Conservation (phyloP, 2,888 invertebrate genomes). For the Lasioglossum lativentre region DNA sequence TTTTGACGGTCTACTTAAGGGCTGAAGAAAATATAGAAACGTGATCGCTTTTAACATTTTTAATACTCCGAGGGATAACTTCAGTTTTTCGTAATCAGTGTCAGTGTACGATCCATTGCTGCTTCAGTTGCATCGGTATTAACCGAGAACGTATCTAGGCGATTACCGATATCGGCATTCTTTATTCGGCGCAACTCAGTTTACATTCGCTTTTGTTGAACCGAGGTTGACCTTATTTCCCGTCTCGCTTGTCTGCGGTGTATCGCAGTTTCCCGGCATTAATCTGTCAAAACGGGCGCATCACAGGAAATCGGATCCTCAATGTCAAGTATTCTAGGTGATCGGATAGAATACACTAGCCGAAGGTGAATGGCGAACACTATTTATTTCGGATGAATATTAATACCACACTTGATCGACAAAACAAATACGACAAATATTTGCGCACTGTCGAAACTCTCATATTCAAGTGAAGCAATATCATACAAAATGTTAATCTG, state of each 20-base stretch:
- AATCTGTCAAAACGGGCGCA: conserved; percentile 36
- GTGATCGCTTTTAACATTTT: not conserved
- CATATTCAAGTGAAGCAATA: not conserved
- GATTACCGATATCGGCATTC: conserved; percentile 32
- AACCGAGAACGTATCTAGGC: not conserved
- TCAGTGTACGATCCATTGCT: not conserved
- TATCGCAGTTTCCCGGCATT: conserved; percentile 16
- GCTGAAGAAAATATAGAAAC: not conserved
- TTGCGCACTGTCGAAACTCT: not conserved
- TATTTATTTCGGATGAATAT: not conserved
- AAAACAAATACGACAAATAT: not conserved
- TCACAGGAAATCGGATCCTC: conserved; percentile 34
- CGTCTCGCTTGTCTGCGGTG: conserved; percentile 9
- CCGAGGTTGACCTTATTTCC: conserved; percentile 29
- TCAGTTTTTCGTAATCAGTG: not conserved
- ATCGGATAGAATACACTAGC: conserved; percentile 16
- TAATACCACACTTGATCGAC: not conserved
- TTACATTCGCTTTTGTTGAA: conserved; percentile 26
- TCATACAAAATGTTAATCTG: not conserved
- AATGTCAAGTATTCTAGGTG: conserved; percentile 24
- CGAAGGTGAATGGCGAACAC: not conserved
- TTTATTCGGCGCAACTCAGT: conserved; percentile 17
- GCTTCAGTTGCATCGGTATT: not conserved
- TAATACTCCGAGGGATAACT: not conserved
- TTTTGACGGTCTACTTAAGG: not conserved